A percentile compares a stretch with the other conserved stretches of the same genome.
phyloP scores from a whole-genome alignment of 2,113 vertebrate genomes.

The Mionectes macconnelli region DNA sequence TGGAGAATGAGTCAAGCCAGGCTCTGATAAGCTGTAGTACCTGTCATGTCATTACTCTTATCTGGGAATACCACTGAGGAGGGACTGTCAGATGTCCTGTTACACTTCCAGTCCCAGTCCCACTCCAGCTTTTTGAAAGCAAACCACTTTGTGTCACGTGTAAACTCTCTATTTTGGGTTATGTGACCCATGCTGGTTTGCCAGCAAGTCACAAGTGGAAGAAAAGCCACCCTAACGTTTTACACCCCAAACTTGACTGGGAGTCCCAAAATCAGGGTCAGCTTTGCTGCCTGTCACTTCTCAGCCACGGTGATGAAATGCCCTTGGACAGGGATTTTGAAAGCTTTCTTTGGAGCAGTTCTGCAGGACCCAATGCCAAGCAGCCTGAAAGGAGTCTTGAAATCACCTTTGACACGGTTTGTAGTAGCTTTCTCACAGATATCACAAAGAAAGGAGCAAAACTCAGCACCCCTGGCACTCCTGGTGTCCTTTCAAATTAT shows the following conservation, averaged over 20 bases:
- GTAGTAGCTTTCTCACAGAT: not conserved
- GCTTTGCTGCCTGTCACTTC: not conserved
- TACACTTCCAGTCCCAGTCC: not conserved
- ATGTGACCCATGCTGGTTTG: not conserved
- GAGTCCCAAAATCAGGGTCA: not conserved
- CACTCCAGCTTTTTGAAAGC: not conserved
- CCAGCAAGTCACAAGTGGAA: rapidly evolving
- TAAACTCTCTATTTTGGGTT: not conserved
- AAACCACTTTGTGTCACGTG: not conserved
- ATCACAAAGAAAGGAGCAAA: not conserved
- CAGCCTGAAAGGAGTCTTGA: not conserved
- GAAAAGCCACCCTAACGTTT: not conserved
- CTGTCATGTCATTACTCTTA: not conserved
- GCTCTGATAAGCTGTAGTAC: not conserved
- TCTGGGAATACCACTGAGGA: not conserved
- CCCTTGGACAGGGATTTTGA: not conserved
- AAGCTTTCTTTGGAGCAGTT: not conserved
- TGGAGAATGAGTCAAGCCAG: not conserved
- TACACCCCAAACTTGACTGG: not conserved
- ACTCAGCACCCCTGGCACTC: not conserved
- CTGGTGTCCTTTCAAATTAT: not conserved
- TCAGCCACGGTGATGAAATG: not conserved
- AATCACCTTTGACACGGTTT: not conserved
- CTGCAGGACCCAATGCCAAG: not conserved
- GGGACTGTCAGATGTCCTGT: not conserved